Evolutionary conservation across 2,888 invertebrate species (phyloP).

Genomic region (Siphonodentalium dalli): DNA sequence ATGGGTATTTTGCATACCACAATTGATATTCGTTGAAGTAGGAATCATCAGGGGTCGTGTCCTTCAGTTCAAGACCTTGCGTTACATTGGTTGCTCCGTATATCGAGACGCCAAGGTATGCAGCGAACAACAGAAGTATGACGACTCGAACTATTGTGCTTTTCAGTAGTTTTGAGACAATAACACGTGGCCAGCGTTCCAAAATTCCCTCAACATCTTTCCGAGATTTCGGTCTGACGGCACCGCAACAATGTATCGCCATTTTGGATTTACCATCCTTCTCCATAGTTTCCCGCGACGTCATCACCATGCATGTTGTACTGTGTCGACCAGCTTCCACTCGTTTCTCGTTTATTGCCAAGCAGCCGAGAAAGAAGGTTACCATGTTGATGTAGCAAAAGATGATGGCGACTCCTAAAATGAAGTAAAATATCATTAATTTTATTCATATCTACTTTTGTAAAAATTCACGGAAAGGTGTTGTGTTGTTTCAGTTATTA

Average conservation of each 20-base stretch:
- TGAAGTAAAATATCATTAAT: no score
- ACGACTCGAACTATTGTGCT: conserved; percentile 27
- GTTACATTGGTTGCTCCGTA: conserved; percentile 42
- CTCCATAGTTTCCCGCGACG: conserved; percentile 30
- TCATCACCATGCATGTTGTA: conserved; percentile 31
- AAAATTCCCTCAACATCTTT: conserved; percentile 38
- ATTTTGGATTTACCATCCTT: conserved; percentile 20
- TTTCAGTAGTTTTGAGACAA: conserved; percentile 34
- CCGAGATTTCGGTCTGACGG: conserved; percentile 27
- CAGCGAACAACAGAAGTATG: conserved; percentile 34
- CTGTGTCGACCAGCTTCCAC: conserved; percentile 38
- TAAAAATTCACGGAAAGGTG: no score
- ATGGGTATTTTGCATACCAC: conserved; percentile 18
- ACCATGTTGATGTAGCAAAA: conserved; percentile 54
- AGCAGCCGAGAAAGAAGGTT: conserved; percentile 50
- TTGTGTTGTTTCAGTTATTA: no score
- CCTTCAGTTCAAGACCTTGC: conserved; percentile 42
- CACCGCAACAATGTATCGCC: conserved; percentile 57
- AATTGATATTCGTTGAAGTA: conserved; percentile 37
- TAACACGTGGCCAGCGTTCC: conserved; percentile 38
- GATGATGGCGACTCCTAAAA: conserved; percentile 49
- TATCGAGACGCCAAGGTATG: conserved; percentile 41
- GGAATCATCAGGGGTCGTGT: conserved; percentile 42
- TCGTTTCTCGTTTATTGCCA: conserved; percentile 47
- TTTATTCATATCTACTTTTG: no score